phyloP scores from a whole-genome alignment of 2,113 vertebrate species.

The Pavo muticus region DNA sequence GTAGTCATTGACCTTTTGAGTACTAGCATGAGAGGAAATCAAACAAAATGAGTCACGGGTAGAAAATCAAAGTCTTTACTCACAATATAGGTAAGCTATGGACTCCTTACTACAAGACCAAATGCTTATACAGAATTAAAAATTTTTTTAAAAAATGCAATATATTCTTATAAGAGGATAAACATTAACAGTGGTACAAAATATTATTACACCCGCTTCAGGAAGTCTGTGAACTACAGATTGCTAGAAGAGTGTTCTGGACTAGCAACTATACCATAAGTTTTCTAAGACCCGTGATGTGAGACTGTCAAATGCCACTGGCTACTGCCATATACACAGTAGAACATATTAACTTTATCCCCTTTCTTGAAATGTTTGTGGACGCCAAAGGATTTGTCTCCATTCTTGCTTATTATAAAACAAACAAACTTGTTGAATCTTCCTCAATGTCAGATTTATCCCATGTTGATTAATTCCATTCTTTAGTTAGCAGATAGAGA shows the following conservation, averaged over 20 bases:
- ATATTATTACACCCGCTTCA: neutral
- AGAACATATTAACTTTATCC: neutral
- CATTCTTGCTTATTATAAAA: neutral
- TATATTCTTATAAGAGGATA: neutral
- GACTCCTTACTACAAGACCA: neutral
- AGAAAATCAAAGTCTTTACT: neutral
- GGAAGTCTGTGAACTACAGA: neutral
- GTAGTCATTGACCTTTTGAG: neutral
- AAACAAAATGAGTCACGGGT: neutral
- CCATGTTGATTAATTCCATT: neutral
- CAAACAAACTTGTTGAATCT: neutral
- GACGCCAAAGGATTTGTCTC: neutral
- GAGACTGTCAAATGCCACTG: neutral
- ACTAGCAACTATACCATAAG: fast-evolving
- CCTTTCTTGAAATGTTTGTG: neutral
- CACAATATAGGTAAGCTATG: neutral
- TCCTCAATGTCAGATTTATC: neutral
- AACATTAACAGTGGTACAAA: neutral
- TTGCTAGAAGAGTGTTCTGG: neutral
- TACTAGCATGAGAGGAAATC: neutral
- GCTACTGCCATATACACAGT: neutral
- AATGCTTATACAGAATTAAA: neutral
- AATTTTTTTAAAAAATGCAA: neutral
- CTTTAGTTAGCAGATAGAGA: neutral
- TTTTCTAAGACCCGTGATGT: neutral